phyloP scores from a whole-genome alignment of 1,140 invertebrate genomes.

The Drosophila takahashii region DNA sequence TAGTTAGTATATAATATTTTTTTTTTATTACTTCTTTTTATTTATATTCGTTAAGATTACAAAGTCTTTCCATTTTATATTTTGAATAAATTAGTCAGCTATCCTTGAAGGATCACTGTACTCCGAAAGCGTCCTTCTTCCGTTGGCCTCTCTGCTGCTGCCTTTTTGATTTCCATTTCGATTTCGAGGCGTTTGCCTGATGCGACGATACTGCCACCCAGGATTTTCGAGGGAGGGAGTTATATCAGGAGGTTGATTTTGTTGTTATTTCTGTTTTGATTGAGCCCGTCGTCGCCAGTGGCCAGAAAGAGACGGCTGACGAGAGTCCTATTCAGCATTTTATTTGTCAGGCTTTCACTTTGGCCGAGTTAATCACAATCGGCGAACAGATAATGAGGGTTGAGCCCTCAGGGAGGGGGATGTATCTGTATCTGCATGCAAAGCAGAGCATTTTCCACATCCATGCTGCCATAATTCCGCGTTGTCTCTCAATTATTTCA shows the following conservation, averaged over 20 bases:
- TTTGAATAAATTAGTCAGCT: too few species aligned
- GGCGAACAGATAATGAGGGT: slow-evolving; percentile 74
- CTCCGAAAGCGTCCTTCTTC: slow-evolving; percentile 22
- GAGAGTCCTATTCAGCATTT: slow-evolving; percentile 29
- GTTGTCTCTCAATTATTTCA: slow-evolving; percentile 84
- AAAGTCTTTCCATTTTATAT: too few species aligned
- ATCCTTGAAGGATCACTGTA: slow-evolving; percentile 8
- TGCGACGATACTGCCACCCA: slow-evolving; percentile 83
- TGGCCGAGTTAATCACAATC: slow-evolving; percentile 76
- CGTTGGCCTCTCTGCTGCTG: slow-evolving; percentile 52
- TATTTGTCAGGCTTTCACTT: slow-evolving; percentile 74
- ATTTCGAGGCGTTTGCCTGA: slow-evolving; percentile 83
- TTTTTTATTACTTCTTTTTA: too few species aligned
- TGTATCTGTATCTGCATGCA: slow-evolving; percentile 35
- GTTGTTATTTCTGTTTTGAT: slow-evolving; percentile 54
- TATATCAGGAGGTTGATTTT: slow-evolving; percentile 37
- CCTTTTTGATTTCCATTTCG: slow-evolving; percentile 84
- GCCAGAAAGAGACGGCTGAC: slow-evolving; percentile 7
- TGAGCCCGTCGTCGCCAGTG: slow-evolving; percentile 13
- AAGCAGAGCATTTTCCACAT: slow-evolving; percentile 49
- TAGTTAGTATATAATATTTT: too few species aligned
- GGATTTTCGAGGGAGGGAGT: slow-evolving; percentile 24
- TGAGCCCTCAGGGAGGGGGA: slow-evolving; percentile 28
- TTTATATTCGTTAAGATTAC: too few species aligned
- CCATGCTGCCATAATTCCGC: slow-evolving; percentile 63